These are phyloP conservation scores for Aythya baeri DNA, from an alignment of 2,113 vertebrate genomes.

Conservation along the genomic window DNA sequence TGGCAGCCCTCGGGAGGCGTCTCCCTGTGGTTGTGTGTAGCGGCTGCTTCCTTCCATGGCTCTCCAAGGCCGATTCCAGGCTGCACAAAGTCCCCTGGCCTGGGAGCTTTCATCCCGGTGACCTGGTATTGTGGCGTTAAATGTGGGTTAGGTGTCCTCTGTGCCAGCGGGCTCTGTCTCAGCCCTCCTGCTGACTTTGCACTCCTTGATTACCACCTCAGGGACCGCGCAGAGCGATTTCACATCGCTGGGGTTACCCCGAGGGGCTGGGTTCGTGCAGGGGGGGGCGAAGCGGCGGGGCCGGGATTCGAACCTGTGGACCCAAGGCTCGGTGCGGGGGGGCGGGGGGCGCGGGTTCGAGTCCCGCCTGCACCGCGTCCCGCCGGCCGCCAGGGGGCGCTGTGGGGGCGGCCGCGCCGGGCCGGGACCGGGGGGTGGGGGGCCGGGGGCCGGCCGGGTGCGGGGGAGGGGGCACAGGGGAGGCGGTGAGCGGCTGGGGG, in stretches of 20 bases:
- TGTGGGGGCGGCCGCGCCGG: accelerated
- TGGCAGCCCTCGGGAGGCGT: background rate
- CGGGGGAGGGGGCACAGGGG: background rate
- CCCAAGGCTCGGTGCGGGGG: accelerated
- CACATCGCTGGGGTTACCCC: accelerated
- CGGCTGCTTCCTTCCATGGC: background rate
- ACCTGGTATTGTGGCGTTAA: background rate
- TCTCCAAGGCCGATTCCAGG: background rate
- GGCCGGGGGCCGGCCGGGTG: background rate
- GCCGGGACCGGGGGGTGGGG: background rate
- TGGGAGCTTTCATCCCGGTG: background rate
- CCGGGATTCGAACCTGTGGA: background rate
- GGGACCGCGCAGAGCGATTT: background rate
- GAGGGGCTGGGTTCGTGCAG: accelerated
- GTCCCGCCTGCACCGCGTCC: background rate
- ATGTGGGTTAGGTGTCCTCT: accelerated
- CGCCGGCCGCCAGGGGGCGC: background rate
- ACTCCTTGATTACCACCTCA: background rate
- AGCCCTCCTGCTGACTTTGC: background rate
- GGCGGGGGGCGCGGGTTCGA: background rate
- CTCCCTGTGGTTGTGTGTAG: background rate
- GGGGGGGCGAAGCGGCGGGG: accelerated
- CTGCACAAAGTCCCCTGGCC: background rate
- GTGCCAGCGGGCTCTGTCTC: background rate
- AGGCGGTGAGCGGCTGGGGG: background rate